Evolutionary conservation across 2,797 vertebrate species (phyloP), one percentile per base, ranked within the genome.

Genomic region (Pterois miles): DNA sequence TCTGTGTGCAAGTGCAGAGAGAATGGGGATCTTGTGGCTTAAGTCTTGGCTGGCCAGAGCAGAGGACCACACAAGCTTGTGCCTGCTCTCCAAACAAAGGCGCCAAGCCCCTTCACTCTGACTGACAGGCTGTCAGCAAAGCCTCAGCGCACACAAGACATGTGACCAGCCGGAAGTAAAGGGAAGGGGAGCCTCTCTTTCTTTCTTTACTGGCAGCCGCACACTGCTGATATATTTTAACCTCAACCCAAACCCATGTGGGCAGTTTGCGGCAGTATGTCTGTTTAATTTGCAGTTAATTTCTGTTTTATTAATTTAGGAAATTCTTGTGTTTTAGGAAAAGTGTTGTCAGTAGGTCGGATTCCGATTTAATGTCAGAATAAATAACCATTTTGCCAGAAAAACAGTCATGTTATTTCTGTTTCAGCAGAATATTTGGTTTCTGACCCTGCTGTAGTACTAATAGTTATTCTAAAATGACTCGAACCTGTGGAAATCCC

Each of bases 1-100:
- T 83, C n/a, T 74, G 54, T 80, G 62, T 71, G 69, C 56, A 40
- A 12, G 43, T 34, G 65, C 31, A 48, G 63, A 71, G 80, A 91
- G 88, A 93, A 89, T 82, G 52, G 84, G 77, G 78, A 85, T 90
- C 78, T 88, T 86, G 83, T 88, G 89, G 65, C 71, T 31, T 84
- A 79, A 87, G 79, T 88, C 83, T 89, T 89, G 79, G 87, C 86
- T 87, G 85, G 85, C 84, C 85, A 36, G 57, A 86, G 87, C 79
- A 66, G 69, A 82, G 89, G 95, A 96, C 95, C 95, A 96, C 95
- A 96, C 95, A 96, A 88, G 93, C 89, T 90, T 83, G 78, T 91
- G 85, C 89, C 87, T 87, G 91, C 89, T 90, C 85, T 93, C 84
- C 86, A 91, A 93, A 94, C 93, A 95, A 95, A 95, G 87, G 92